Percentiles rank a stretch among this genome's conserved stretches.
These are phyloP conservation scores for Brachyptera putata DNA, from an alignment of 2,888 invertebrate genomes.

Conservation along the genomic window DNA sequence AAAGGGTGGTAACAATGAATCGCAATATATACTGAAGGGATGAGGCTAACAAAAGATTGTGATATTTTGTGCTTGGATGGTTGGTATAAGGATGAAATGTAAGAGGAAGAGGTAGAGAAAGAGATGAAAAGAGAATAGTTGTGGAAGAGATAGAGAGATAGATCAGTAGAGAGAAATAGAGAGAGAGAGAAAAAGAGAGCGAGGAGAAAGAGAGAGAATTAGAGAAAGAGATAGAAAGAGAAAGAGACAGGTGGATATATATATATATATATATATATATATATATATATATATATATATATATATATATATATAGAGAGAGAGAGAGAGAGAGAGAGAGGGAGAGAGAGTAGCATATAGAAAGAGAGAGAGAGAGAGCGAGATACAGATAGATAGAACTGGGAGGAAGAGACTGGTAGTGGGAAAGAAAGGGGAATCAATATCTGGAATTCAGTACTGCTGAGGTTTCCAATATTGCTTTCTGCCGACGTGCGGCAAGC, in stretches of 20 bases:
- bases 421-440: neutral
- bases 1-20: too few species aligned
- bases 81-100: too few species aligned
- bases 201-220: neutral
- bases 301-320: too few species aligned
- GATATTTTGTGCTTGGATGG: too few species aligned
- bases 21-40: too few species aligned
- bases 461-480: neutral
- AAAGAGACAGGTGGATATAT: neutral
- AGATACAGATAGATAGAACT: neutral
- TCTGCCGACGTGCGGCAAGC: too few species aligned
- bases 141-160: constrained; percentile 1
- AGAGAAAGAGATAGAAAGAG: neutral
- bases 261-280: too few species aligned
- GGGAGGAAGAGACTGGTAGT: neutral
- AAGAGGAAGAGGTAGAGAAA: constrained; percentile 8
- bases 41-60: too few species aligned
- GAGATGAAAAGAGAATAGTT: constrained; percentile 17
- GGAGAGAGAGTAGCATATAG: neutral
- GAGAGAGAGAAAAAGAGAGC: neutral
- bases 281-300: too few species aligned
- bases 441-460: neutral
- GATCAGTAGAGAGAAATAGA: neutral
- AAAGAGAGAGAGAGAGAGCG: neutral
- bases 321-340: neutral